Conservation (phyloP, 2,113 vertebrate species). For the Chinchilla lanigera region DNA sequence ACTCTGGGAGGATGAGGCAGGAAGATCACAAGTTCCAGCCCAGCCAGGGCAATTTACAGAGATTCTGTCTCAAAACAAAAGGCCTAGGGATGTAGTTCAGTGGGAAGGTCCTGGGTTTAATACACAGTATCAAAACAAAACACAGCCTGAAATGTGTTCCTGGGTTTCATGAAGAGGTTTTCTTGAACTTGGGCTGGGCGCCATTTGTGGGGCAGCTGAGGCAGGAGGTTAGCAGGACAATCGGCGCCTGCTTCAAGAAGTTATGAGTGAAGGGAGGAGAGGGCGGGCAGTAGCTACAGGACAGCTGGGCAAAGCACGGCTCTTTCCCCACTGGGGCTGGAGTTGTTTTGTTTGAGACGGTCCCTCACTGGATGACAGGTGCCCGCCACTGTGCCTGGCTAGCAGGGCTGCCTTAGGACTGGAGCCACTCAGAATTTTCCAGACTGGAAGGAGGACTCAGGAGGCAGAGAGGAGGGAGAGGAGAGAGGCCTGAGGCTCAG, state of each 20-base stretch:
- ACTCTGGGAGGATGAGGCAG: not conserved
- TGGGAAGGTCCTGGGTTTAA: not conserved
- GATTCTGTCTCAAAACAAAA: not conserved
- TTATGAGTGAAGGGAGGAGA: accelerated
- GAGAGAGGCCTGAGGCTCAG: accelerated
- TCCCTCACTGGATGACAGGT: too few relatives aligned
- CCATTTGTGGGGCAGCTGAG: too few relatives aligned
- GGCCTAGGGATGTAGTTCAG: not conserved
- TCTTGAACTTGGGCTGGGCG: not conserved
- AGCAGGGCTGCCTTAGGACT: not conserved
- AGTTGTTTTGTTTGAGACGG: not conserved
- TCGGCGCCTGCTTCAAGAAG: not conserved
- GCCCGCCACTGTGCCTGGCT: not conserved
- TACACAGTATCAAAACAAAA: not conserved
- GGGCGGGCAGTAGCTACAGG: too few relatives aligned
- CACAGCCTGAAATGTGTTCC: not conserved
- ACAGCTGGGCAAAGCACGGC: accelerated
- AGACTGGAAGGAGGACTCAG: not conserved
- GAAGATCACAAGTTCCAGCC: not conserved
- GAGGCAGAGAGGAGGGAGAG: not conserved
- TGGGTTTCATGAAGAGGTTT: not conserved
- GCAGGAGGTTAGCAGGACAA: not conserved
- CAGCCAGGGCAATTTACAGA: not conserved
- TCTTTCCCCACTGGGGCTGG: not conserved
- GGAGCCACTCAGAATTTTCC: not conserved